Percentiles rank a stretch among this genome's conserved stretches.
phyloP scores from a whole-genome alignment of 2,888 invertebrate species.

The Therioaphis trifolii region DNA sequence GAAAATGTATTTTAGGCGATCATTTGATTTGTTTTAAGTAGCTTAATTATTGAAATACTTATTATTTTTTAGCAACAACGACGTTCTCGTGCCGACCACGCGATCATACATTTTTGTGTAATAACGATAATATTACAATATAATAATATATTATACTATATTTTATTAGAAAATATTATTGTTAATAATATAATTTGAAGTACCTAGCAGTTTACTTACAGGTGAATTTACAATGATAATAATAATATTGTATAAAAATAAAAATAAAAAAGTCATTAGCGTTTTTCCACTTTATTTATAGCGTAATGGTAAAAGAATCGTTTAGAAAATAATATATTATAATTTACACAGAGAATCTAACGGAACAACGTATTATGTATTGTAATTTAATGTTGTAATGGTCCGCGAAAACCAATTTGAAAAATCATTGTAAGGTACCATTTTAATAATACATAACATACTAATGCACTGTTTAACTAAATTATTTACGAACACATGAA shows the following conservation, averaged over 20 bases:
- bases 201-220: slow-evolving; percentile 2
- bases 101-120: no score
- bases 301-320: no score
- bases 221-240: no score
- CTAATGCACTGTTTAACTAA: slow-evolving; percentile 28
- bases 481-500: slow-evolving; percentile 34
- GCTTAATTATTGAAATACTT: no score
- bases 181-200: not conserved
- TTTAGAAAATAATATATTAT: not conserved
- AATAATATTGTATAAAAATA: no score
- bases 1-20: no score
- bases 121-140: no score
- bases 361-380: not conserved
- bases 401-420: not conserved
- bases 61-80: not conserved
- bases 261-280: not conserved
- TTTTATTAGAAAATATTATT: not conserved
- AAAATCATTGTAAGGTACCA: slow-evolving; percentile 2
- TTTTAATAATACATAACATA: not conserved
- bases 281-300: not conserved
- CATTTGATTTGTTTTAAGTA: not conserved
- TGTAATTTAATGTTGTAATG: not conserved
- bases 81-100: not conserved
- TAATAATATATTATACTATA: no score
- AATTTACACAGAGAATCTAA: no score